These are phyloP conservation scores for Agelaius tricolor DNA, from an alignment of 2,113 vertebrate genomes.

Conservation along the genomic window DNA sequence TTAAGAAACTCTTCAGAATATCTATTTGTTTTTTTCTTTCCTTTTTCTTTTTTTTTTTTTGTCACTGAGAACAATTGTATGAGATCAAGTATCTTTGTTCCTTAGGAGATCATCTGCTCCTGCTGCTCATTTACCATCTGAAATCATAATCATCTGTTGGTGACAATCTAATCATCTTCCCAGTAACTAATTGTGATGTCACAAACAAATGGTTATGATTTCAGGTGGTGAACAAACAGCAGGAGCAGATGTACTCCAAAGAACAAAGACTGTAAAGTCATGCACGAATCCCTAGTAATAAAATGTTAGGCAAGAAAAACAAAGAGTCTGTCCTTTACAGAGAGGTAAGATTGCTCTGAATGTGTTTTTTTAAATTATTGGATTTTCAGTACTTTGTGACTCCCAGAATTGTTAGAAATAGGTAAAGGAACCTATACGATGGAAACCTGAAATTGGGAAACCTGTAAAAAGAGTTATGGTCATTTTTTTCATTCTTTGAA, in stretches of 20 bases:
- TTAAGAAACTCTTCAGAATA: background rate
- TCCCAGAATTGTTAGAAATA: background rate
- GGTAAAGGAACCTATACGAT: background rate
- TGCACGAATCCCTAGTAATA: slow-evolving; percentile 43
- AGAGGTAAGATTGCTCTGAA: slow-evolving; percentile 6
- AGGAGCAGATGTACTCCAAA: slow-evolving; percentile 68
- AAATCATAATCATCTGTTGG: slow-evolving; percentile 70
- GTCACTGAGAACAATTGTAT: background rate
- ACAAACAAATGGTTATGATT: slow-evolving; percentile 71
- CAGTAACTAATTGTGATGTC: slow-evolving; percentile 67
- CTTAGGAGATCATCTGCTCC: slow-evolving; percentile 62
- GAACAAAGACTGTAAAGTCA: slow-evolving; percentile 67
- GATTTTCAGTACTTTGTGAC: background rate
- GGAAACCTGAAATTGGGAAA: background rate
- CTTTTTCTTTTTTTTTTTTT: background rate
- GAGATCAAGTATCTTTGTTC: slow-evolving; percentile 63
- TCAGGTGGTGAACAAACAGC: slow-evolving; percentile 73
- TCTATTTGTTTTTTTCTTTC: background rate
- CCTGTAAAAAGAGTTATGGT: background rate
- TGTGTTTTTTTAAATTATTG: background rate
- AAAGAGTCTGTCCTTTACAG: slow-evolving; percentile 12
- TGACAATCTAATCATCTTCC: slow-evolving; percentile 66
- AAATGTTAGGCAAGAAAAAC: slow-evolving; percentile 62
- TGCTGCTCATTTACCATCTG: slow-evolving; percentile 70
- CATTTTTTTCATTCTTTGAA: background rate